phyloP scores from a whole-genome alignment of 1,140 invertebrate species.

The Drosophila serrata region DNA sequence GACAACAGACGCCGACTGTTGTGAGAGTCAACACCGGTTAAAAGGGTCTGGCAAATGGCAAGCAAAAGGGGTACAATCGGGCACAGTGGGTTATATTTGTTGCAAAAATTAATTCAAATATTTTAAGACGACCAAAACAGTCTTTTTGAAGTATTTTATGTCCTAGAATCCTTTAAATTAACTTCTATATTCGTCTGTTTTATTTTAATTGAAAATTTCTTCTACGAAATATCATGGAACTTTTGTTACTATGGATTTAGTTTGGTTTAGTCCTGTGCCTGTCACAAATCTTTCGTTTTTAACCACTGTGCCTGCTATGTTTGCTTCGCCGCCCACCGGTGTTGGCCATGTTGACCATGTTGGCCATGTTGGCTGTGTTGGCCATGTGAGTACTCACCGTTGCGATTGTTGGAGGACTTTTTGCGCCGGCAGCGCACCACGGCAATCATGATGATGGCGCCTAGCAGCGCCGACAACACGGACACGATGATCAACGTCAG shows the following conservation, averaged over 20 bases:
- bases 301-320: conserved; percentile 29
- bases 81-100: conserved; percentile 1
- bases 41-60: conserved; percentile 19
- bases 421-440: conserved; percentile 86
- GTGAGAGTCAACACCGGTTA: conserved; percentile 44
- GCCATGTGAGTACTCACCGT: conserved; percentile 72
- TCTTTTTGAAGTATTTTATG: neutral
- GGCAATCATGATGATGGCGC: conserved; percentile 86
- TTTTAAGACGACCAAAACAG: neutral
- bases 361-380: conserved; percentile 2
- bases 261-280: neutral
- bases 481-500: conserved; percentile 86
- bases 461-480: conserved; percentile 86
- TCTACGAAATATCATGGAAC: neutral
- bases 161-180: neutral
- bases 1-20: conserved; percentile 50
- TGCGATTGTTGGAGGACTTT: conserved; percentile 83
- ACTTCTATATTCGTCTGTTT: accelerated
- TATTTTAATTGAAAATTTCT: neutral
- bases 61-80: neutral
- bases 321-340: conserved; percentile 37
- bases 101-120: neutral
- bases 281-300: neutral
- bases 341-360: conserved; percentile 30
- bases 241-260: neutral